These are phyloP conservation scores for Diadegma fenestrale DNA, from an alignment of 2,888 invertebrate genomes.

Conservation along the genomic window DNA sequence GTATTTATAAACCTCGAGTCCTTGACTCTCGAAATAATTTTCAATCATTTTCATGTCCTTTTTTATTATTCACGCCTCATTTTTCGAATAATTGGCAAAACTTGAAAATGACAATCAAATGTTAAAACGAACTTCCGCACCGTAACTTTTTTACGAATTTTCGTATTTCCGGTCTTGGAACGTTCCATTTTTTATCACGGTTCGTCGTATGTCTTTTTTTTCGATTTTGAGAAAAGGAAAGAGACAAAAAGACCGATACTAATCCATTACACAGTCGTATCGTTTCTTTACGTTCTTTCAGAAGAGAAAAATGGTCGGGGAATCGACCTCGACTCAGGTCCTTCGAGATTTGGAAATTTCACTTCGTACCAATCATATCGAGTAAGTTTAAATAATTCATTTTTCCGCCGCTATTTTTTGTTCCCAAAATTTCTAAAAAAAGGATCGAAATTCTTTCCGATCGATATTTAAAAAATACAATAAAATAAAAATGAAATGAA, in stretches of 20 bases:
- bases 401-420: not conserved
- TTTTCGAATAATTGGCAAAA: not conserved
- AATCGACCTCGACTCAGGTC: conserved; percentile 99
- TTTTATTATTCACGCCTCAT: conserved; percentile 37
- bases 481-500: no score
- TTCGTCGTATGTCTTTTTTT: conserved; percentile 20
- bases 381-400: conserved; percentile 88
- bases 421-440: not conserved
- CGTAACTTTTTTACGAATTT: not conserved
- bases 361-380: conserved; percentile 98
- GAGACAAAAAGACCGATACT: conserved; percentile 75
- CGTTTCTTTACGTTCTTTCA: conserved; percentile 88
- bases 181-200: conserved; percentile 30
- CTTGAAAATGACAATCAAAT: not conserved
- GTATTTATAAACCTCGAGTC: conserved; percentile 57
- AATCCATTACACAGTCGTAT: conserved; percentile 83
- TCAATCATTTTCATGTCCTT: conserved; percentile 16
- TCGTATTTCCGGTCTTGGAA: not conserved
- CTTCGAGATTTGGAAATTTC: conserved; percentile 99
- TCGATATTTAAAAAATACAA: not conserved
- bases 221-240: conserved; percentile 60
- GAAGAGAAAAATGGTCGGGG: conserved; percentile 98
- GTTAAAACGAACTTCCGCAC: not conserved
- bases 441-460: not conserved
- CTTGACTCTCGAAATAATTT: conserved; percentile 45